Evolutionary conservation across 2,113 vertebrate genomes (phyloP).

Genomic region (Chaenogobius annularis): DNA sequence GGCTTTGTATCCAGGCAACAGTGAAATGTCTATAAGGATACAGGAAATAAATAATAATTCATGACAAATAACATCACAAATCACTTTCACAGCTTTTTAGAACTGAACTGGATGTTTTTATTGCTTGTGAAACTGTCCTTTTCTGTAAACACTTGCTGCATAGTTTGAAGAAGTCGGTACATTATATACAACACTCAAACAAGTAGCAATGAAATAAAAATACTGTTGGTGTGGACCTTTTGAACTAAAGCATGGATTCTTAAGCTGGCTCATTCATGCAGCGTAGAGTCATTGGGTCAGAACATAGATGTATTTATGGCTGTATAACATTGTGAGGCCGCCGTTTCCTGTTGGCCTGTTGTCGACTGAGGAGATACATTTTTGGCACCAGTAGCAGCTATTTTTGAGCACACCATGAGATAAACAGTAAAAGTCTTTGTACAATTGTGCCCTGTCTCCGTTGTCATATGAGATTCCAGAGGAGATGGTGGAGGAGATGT

Average conservation of each 20-base stretch:
- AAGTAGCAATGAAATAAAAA: slow-evolving; percentile 10
- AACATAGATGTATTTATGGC: not conserved
- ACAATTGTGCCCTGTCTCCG: slow-evolving; percentile 51
- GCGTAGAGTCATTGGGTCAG: slow-evolving; percentile 8
- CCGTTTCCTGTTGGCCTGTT: slow-evolving; percentile 20
- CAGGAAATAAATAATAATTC: slow-evolving; percentile 23
- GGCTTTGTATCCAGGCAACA: slow-evolving; percentile 57
- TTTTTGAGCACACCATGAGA: slow-evolving; percentile 37
- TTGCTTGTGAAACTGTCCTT: slow-evolving; percentile 1
- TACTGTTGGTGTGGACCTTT: slow-evolving; percentile 1
- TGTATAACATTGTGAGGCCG: not conserved
- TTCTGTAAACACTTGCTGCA: slow-evolving; percentile 27
- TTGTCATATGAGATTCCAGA: slow-evolving; percentile 40
- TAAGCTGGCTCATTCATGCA: slow-evolving; percentile 20
- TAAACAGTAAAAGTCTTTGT: slow-evolving; percentile 58
- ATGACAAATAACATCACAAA: slow-evolving; percentile 3
- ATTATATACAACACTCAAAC: slow-evolving; percentile 17
- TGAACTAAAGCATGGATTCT: slow-evolving; percentile 3
- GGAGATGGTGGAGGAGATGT: slow-evolving; percentile 39
- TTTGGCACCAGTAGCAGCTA: slow-evolving; percentile 38
- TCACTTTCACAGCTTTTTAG: slow-evolving; percentile 7
- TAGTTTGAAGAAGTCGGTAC: slow-evolving; percentile 29
- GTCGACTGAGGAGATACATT: slow-evolving; percentile 29
- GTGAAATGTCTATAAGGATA: slow-evolving; percentile 20
- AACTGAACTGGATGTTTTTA: not conserved